Conservation (phyloP, 1,140 invertebrate genomes). For the Galleria mellonella region DNA sequence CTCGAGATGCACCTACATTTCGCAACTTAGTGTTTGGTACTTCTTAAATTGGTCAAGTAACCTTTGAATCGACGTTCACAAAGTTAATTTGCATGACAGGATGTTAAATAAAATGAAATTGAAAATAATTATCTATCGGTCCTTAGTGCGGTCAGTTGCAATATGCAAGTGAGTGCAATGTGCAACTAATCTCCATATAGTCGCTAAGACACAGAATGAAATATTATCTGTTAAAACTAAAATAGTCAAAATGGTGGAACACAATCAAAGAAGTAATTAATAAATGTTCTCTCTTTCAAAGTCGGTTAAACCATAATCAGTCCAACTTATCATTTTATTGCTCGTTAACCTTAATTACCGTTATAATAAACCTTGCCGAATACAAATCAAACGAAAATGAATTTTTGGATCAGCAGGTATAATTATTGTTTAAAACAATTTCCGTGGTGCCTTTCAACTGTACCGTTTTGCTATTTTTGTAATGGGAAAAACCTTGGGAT, state of each 20-base stretch:
- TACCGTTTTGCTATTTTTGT: slow-evolving; percentile 3
- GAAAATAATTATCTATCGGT: background rate
- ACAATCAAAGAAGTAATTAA: too few relatives aligned
- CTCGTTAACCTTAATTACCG: slow-evolving; percentile 11
- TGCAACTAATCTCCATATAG: background rate
- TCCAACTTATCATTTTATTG: too few relatives aligned
- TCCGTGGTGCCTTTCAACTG: background rate
- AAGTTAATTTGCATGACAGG: slow-evolving; percentile 19
- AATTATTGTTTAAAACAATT: background rate
- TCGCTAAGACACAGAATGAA: background rate
- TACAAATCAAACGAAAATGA: too few relatives aligned
- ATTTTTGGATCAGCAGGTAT: background rate
- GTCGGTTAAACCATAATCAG: too few relatives aligned
- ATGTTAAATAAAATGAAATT: slow-evolving; percentile 10
- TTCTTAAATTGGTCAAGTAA: slow-evolving; percentile 41
- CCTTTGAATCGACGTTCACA: slow-evolving; percentile 25
- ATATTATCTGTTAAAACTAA: background rate
- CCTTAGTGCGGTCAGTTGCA: background rate
- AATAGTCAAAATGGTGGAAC: too few relatives aligned
- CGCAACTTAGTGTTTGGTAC: slow-evolving; percentile 18
- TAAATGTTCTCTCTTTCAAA: too few relatives aligned
- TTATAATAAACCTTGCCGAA: slow-evolving; percentile 9
- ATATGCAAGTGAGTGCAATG: background rate
- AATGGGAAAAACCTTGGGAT: slow-evolving; percentile 9
- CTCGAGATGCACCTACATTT: slow-evolving; percentile 14